phyloP scores from a whole-genome alignment of 2,113 vertebrate species.

The Datnioides undecimradiatus region DNA sequence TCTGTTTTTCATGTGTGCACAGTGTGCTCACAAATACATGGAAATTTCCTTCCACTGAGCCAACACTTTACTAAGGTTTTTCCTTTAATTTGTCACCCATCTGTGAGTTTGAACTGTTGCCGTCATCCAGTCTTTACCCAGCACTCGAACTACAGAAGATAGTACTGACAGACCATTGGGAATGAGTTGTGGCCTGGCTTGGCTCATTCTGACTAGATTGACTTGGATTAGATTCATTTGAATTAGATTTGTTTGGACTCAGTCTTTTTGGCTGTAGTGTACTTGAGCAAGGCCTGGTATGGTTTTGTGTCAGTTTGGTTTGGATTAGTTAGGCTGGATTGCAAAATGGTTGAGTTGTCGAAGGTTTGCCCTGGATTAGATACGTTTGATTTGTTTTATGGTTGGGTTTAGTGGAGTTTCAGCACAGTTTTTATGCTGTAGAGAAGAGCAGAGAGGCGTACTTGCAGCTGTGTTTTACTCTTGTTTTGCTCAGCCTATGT shows the following conservation, averaged over 20 bases:
- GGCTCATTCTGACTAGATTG: constrained; percentile 59
- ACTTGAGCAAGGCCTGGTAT: constrained; percentile 22
- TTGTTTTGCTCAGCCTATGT: constrained; percentile 10
- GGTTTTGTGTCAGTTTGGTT: constrained; percentile 55
- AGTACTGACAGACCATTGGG: constrained; percentile 13
- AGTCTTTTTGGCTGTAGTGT: constrained; percentile 29
- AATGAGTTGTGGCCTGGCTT: constrained; percentile 38
- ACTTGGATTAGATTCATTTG: constrained; percentile 64
- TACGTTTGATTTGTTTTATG: constrained; percentile 43
- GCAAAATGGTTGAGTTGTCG: constrained; percentile 19
- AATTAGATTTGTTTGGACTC: constrained; percentile 50
- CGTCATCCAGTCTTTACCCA: constrained; percentile 11
- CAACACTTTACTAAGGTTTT: constrained; percentile 15
- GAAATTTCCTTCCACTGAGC: neutral
- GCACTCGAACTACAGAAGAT: constrained; percentile 1
- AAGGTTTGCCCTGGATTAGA: constrained; percentile 59
- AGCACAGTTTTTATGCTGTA: constrained; percentile 5
- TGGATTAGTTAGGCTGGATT: constrained; percentile 44
- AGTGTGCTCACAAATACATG: neutral
- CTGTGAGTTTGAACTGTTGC: constrained; percentile 28
- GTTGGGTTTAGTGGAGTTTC: constrained; percentile 20
- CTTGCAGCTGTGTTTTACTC: constrained; percentile 26
- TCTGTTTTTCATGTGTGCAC: neutral
- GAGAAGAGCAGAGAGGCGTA: neutral
- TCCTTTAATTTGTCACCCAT: constrained; percentile 8